Percentiles rank a stretch among this genome's conserved stretches.
These are phyloP conservation scores for Pan troglodytes DNA, from an alignment of 2,113 vertebrate species.

Conservation along the genomic window DNA sequence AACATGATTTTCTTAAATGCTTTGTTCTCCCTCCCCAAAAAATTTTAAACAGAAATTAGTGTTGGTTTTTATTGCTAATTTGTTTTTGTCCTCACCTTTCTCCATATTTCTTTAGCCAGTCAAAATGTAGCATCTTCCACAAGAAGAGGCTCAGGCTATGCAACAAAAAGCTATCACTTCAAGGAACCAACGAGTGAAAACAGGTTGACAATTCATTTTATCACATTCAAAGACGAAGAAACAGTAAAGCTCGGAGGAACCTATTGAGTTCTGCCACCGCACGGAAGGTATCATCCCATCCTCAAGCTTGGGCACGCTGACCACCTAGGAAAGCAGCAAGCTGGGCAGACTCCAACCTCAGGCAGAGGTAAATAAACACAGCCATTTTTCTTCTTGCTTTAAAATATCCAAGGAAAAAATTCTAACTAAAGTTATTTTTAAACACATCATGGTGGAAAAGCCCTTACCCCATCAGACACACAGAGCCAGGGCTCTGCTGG, in stretches of 20 bases:
- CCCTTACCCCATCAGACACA: background rate
- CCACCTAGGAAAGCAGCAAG: background rate
- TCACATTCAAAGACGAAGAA: background rate
- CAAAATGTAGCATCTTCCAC: background rate
- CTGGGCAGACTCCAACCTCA: background rate
- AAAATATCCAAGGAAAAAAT: background rate
- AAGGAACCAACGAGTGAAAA: background rate
- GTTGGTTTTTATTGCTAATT: background rate
- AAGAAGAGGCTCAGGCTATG: background rate
- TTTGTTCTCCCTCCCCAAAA: background rate
- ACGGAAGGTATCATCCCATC: background rate
- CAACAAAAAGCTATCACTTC: background rate
- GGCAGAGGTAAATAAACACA: conserved; percentile 24
- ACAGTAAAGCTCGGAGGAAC: background rate
- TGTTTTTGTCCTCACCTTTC: background rate
- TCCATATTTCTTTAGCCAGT: background rate
- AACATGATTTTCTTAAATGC: conserved; percentile 8
- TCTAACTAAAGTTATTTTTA: conserved; percentile 50
- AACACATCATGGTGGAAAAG: background rate
- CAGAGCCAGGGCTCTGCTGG: background rate
- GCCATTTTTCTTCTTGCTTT: conserved; percentile 6
- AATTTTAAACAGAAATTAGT: conserved; percentile 23
- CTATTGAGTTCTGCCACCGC: background rate
- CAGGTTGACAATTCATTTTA: background rate
- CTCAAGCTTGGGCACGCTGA: background rate